Conservation (phyloP, 1,140 invertebrate genomes). For the Drosophila cardini region DNA sequence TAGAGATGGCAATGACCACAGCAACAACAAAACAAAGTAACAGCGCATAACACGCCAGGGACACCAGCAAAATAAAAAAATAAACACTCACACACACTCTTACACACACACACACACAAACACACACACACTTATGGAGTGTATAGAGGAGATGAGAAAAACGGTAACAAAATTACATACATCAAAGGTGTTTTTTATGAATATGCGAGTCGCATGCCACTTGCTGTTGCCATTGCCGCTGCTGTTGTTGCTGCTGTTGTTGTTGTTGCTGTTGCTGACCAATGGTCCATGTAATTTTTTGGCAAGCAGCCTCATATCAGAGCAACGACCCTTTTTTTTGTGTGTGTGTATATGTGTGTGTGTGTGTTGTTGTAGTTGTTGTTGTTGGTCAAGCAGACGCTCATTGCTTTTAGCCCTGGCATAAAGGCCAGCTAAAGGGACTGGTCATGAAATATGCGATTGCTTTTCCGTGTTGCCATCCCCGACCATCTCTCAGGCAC, state of each 20-base stretch:
- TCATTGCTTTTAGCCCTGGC: constrained; percentile 35
- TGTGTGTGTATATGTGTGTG: neutral
- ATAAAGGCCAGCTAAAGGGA: constrained; percentile 14
- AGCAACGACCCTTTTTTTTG: constrained; percentile 47
- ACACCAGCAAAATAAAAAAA: constrained; percentile 15
- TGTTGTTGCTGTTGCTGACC: constrained; percentile 60
- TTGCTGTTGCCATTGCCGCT: constrained; percentile 36
- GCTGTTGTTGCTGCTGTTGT: constrained; percentile 30
- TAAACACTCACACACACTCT: neutral
- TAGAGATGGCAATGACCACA: constrained; percentile 11
- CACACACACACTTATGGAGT: constrained; percentile 8
- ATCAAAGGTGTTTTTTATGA: constrained; percentile 81
- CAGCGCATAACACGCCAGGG: constrained; percentile 21
- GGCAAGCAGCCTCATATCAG: constrained; percentile 76
- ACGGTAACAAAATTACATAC: constrained; percentile 82
- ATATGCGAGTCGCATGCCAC: constrained; percentile 55
- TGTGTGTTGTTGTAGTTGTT: neutral
- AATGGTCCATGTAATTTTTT: constrained; percentile 82
- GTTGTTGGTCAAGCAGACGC: neutral
- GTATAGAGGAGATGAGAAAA: constrained; percentile 47
- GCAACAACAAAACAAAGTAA: constrained; percentile 35
- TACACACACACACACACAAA: constrained; percentile 28
- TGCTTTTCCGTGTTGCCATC: constrained; percentile 65
- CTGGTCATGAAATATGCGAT: constrained; percentile 65
- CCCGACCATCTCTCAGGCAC: neutral